Percentiles rank a stretch among this genome's conserved stretches.
Conservation (phyloP, 2,888 invertebrate genomes). For the Gastrophysa polygoni region DNA sequence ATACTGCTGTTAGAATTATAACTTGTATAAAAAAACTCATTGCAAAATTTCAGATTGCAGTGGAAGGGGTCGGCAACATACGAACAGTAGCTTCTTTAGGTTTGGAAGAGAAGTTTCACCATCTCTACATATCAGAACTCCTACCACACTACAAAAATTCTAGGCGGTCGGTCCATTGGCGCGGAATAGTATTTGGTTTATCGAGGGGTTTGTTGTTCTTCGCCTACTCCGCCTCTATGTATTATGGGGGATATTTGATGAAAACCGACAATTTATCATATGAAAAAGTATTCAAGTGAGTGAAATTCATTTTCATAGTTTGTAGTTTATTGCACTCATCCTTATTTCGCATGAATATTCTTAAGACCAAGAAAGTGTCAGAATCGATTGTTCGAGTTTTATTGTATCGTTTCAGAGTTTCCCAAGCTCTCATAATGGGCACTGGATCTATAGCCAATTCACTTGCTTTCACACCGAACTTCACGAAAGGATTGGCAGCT, state of each 20-base stretch:
- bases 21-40: no score
- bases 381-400: no score
- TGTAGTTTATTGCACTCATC: no score
- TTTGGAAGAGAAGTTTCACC: conserved; percentile 70
- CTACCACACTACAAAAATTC: conserved; percentile 66
- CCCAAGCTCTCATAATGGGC: conserved; percentile 75
- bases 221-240: conserved; percentile 73
- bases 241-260: conserved; percentile 75
- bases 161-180: conserved; percentile 66
- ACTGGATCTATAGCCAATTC: conserved; percentile 70
- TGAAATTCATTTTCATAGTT: no score
- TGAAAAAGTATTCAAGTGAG: conserved; percentile 73
- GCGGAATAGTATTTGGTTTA: conserved; percentile 74
- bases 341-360: no score
- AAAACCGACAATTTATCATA: conserved; percentile 63
- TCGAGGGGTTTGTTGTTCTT: conserved; percentile 75
- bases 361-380: no score
- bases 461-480: conserved; percentile 79
- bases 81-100: conserved; percentile 78
- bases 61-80: conserved; percentile 79
- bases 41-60: conserved; percentile 64
- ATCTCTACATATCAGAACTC: conserved; percentile 67
- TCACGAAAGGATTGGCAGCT: conserved; percentile 77
- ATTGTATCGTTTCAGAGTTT: conserved; percentile 62
- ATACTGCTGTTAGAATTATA: no score